Evolutionary conservation across 2,888 invertebrate genomes (phyloP), one percentile per base, ranked within the genome.

Genomic region (Drosophila eohydei): DNA sequence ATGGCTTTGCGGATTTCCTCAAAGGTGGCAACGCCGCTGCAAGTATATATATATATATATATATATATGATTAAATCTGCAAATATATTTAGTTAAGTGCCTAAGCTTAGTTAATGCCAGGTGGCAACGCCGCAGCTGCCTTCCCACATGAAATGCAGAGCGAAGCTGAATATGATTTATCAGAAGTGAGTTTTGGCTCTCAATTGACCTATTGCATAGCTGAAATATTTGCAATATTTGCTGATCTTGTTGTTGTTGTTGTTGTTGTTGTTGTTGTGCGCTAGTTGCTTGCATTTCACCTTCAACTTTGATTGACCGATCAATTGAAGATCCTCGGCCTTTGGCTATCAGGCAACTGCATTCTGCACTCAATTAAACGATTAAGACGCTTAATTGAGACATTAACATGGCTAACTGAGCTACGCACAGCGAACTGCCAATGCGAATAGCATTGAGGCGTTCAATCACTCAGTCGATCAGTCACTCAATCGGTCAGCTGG

Each of bases 331-430:
- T 77, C 75, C 70, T 75, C 61, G 21, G 61, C 14, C 56, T 52
- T 50, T 38, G 48, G 16, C 57, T 58, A 58, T 51, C 54, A 40
- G 60, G 54, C 71, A 71, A 58, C 57, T 65, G 73, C 76, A 80
- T 80, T 78, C 81, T 74, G 88, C 64, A 72, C 74, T 71, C 73
- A 88, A 83, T 83, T 88, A 88, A 78, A 62, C 74, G 89, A 80
- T 88, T 88, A 88, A 80, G 68, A 62, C 58, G 32, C 57, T 83
- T 83, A 86, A 83, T 83, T 83, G 81, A 80, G 78, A 85, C 85
- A 73, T 75, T 61, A 71, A 71, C 67, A 51, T 76, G 80, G 77
- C 80, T 61, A 70, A 80, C 78, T 51, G 51, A 71, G 46, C 56
- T 64, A 78, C 73, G 70, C 72, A 67, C 48, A 60, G 41, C 38